Base-by-base conservation (phyloP, 1,140 invertebrate genomes). In the Cataglyphis hispanica region DNA sequence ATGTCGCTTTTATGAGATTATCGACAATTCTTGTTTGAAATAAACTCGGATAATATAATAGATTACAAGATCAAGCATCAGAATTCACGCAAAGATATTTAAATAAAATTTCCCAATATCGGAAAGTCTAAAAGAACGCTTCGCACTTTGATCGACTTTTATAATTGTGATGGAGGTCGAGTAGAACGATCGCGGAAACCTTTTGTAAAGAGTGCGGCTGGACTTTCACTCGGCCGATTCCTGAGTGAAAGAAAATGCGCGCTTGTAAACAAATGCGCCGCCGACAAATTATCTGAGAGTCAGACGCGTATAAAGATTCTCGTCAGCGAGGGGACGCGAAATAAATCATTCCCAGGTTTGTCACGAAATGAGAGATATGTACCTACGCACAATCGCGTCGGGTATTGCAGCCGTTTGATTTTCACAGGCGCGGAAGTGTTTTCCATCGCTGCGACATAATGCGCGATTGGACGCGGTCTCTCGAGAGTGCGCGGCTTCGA, bases 401-500 rank as follows among this genome's bases (percentile, higher is more conserved):
- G 11, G 50, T 27, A 58, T 46, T 31, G 72, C 85, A 86, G 72
- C 66, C 72, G 53, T 19, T 80, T 80, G 34, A 67, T 88, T 88
- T 87, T 88, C 87, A 88, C 86, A 75, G 56, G 67, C 66, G 64
- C 37, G 60, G 63, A 83, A 58, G 61, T 67, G 72, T 77, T 77
- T 85, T 83, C 61, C 86, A 75, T 27, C 64, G 46, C 31, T 40
- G 63, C 76, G 76, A 5, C 53, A 31, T 66, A 22, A 77, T 76
- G 61, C 86, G 31, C 85, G 80, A 93, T 93, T 92, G 64, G 91
- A 85, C 90, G 85, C 84, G 91, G 86, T 83, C 67, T 77, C 63
- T 50, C 16, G 46, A 19, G 86, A 91, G 77, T 87, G 90, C 89
- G 83, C 67, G 66, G 76, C 80, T 40, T 46, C 78, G 78, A 81